These are phyloP conservation scores for Penelope pileata DNA, from an alignment of 2,113 vertebrate genomes.

Conservation along the genomic window DNA sequence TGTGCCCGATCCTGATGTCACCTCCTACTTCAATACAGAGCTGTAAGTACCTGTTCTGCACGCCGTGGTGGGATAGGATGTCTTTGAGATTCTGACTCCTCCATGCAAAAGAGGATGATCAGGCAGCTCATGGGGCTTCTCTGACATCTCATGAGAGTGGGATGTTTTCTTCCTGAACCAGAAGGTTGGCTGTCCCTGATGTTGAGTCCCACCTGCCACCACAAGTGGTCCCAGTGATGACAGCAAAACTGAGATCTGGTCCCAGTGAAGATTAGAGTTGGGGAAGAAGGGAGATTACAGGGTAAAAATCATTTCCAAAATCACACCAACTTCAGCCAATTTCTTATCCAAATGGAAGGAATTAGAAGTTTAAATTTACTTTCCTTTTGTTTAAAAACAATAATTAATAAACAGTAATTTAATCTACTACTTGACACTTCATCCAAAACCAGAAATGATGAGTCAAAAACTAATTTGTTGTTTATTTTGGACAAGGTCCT, in stretches of 20 bases:
- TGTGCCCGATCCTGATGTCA: slow-evolving; percentile 82
- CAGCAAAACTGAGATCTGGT: not conserved
- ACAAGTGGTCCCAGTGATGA: not conserved
- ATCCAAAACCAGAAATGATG: not conserved
- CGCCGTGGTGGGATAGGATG: not conserved
- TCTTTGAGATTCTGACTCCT: not conserved
- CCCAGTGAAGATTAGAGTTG: not conserved
- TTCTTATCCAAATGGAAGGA: not conserved
- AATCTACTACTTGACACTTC: not conserved
- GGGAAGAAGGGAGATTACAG: not conserved
- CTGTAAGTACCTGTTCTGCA: slow-evolving; percentile 67
- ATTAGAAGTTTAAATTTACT: not conserved
- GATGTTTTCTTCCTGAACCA: not conserved
- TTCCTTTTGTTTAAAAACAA: not conserved
- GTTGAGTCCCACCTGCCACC: not conserved
- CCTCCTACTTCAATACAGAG: slow-evolving; percentile 82
- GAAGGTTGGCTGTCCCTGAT: not conserved
- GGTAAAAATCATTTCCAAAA: not conserved
- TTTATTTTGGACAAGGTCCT: not conserved
- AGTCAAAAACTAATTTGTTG: not conserved
- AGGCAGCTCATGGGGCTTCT: not conserved
- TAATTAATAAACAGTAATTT: not conserved
- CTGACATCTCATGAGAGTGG: not conserved
- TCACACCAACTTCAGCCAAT: not conserved
- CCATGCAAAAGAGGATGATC: not conserved